phyloP scores from a whole-genome alignment of 2,888 invertebrate species.

The Melipona bicolor region DNA sequence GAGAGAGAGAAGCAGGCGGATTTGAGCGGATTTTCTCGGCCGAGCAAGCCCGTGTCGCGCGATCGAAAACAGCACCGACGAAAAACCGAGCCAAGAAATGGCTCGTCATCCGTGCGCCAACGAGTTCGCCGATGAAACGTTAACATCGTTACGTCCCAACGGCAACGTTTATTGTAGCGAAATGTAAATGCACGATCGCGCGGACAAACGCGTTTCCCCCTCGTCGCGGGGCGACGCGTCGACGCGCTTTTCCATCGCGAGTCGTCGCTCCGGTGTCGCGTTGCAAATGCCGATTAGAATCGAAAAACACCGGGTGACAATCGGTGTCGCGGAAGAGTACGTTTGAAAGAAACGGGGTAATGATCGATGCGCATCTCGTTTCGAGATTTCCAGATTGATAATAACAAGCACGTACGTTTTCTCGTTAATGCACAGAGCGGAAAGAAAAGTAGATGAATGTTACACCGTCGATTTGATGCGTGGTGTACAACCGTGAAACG shows the following conservation, averaged over 20 bases:
- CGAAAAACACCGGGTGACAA: conserved; percentile 18
- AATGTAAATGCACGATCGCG: conserved; percentile 58
- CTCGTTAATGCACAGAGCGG: not conserved
- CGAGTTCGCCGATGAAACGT: conserved; percentile 52
- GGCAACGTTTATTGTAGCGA: conserved; percentile 40
- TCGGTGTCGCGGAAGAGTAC: no score
- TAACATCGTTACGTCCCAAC: conserved; percentile 56
- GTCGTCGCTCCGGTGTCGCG: conserved; percentile 38
- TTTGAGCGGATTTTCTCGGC: conserved; percentile 34
- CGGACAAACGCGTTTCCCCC: conserved; percentile 48
- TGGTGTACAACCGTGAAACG: no score
- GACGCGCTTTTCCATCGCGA: conserved; percentile 52
- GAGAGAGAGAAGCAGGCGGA: not conserved
- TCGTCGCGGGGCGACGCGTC: conserved; percentile 23
- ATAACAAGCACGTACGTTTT: not conserved
- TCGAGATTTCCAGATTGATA: not conserved
- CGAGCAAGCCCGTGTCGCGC: conserved; percentile 29
- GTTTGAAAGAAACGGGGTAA: not conserved
- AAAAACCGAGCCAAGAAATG: conserved; percentile 55
- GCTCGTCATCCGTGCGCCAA: conserved; percentile 47
- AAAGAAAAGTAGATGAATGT: no score
- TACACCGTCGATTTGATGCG: no score
- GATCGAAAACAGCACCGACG: conserved; percentile 19
- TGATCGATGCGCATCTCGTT: not conserved
- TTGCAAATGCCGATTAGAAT: conserved; percentile 41